Base-by-base conservation (phyloP, 2,797 vertebrate species). In the Oreonectes daqikongensis region DNA sequence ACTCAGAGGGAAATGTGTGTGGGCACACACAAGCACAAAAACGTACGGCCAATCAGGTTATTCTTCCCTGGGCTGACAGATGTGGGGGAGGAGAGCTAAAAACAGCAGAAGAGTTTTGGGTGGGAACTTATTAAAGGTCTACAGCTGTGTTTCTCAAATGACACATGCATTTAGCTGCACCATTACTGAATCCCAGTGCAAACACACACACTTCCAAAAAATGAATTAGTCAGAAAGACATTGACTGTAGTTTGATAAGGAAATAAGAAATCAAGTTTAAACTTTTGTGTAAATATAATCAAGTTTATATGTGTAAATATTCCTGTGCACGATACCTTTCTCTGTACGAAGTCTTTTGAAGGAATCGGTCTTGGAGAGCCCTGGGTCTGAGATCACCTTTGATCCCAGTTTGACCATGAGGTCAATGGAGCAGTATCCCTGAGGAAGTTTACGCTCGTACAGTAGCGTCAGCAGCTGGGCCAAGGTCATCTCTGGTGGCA, bases 271-370 rank as follows among this genome's bases (percentile, higher is more conserved):
- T 44, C 12, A 17, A 46, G 1, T n/a, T n/a, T 50, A 3, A 50
- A 18, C n/a, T 18, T 50, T n/a, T 3, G 32, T 8, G 32, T 18
- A 55, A 5, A 24, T 22, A 10, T 22, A 55, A 55, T 32, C 30
- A 32, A 32, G 30, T 32, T 32, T 32, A 6, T n/a, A n/a, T 12
- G 1, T 26, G 24, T 20, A 55, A 5, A 2, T 55, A 55, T 28
- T 20, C 20, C 20, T n/a, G 14, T 38, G 22, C 10, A 1, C 42
- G 15, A 68, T 91, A 98, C 98, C 97, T 95, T 99, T 99, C 83
- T 99, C 98, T 11, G 98, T 98, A 75, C 98, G 95, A 0, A 98
- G 92, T 78, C 98, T 95, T 90, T 99, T 99, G 91, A 98, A 99
- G 28, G 98, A 99, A 86, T 99, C 97, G 0, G 98, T 99, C 92